A percentile compares a stretch with the other conserved stretches of the same genome.
These are phyloP conservation scores for Todiramphus chloris DNA, from an alignment of 2,113 vertebrate genomes.

Conservation along the genomic window DNA sequence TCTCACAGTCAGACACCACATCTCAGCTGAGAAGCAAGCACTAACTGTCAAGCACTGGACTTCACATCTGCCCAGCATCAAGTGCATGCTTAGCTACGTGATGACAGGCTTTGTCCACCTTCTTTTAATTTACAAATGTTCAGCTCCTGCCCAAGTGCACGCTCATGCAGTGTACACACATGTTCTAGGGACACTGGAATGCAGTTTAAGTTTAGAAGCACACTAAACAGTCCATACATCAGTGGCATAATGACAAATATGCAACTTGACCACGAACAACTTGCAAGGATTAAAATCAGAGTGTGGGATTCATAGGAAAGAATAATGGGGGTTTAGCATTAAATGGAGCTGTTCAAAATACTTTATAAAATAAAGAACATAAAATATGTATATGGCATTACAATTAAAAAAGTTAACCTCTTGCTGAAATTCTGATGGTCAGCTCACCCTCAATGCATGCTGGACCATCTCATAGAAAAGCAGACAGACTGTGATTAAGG, in stretches of 20 bases:
- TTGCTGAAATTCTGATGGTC: neutral
- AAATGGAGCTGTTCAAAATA: neutral
- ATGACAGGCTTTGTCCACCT: neutral
- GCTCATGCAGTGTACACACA: neutral
- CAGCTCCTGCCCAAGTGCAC: neutral
- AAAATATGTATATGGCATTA: neutral
- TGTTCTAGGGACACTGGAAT: neutral
- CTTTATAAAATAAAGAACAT: neutral
- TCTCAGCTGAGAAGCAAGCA: neutral
- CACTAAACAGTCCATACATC: neutral
- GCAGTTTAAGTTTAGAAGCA: neutral
- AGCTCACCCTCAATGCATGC: neutral
- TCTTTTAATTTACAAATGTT: neutral
- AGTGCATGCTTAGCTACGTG: neutral
- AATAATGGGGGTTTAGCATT: neutral
- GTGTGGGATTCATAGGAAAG: neutral
- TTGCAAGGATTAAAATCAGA: neutral
- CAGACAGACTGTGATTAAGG: neutral
- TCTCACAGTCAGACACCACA: neutral
- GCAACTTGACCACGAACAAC: neutral
- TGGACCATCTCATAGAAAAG: neutral
- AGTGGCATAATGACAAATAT: neutral
- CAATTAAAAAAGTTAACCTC: neutral
- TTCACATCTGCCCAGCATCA: neutral
- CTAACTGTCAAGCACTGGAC: neutral